Conservation (phyloP, 2,113 vertebrate species). For the Tautogolabrus adspersus region DNA sequence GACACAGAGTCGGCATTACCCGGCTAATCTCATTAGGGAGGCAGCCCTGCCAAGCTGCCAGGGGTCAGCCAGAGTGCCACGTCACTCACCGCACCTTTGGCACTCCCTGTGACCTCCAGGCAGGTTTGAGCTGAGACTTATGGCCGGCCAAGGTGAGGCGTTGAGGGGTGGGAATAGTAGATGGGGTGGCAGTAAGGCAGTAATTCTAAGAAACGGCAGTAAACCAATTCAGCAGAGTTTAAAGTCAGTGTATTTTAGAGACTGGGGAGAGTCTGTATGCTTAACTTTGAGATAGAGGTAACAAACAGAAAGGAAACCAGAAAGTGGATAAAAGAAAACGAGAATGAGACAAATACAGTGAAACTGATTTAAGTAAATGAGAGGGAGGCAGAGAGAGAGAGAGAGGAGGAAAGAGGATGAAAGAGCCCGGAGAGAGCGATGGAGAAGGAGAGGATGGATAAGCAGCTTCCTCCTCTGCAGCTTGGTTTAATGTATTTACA, state of each 20-base stretch:
- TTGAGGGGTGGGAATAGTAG: slow-evolving; percentile 39
- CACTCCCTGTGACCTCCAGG: slow-evolving; percentile 73
- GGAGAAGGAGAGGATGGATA: slow-evolving; percentile 51
- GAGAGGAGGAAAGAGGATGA: slow-evolving; percentile 16
- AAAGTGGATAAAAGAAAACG: slow-evolving; percentile 38
- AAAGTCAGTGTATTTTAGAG: slow-evolving; percentile 21
- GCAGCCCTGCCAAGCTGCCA: slow-evolving; percentile 80
- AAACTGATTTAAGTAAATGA: slow-evolving; percentile 35
- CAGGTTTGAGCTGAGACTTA: slow-evolving; percentile 61
- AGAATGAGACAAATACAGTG: slow-evolving; percentile 40
- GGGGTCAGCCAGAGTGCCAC: slow-evolving; percentile 87
- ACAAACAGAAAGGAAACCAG: slow-evolving; percentile 37
- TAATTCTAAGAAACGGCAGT: slow-evolving; percentile 1
- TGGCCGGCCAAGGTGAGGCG: slow-evolving; percentile 50
- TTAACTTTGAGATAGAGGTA: slow-evolving; percentile 51
- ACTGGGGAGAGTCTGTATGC: slow-evolving; percentile 24
- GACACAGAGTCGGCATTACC: slow-evolving; percentile 86
- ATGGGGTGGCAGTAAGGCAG: slow-evolving; percentile 33
- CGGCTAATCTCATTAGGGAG: slow-evolving; percentile 87
- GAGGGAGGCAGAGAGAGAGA: slow-evolving; percentile 1
- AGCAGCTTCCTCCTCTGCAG: slow-evolving; percentile 67
- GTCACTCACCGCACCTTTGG: slow-evolving; percentile 85
- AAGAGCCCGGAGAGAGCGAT: slow-evolving; percentile 25
- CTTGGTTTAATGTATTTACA: slow-evolving; percentile 78
- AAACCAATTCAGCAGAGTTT: slow-evolving; percentile 21